Base-by-base conservation (phyloP, 37 sponge, comb jelly and placozoan genomes). In the Agelas oroides region DNA sequence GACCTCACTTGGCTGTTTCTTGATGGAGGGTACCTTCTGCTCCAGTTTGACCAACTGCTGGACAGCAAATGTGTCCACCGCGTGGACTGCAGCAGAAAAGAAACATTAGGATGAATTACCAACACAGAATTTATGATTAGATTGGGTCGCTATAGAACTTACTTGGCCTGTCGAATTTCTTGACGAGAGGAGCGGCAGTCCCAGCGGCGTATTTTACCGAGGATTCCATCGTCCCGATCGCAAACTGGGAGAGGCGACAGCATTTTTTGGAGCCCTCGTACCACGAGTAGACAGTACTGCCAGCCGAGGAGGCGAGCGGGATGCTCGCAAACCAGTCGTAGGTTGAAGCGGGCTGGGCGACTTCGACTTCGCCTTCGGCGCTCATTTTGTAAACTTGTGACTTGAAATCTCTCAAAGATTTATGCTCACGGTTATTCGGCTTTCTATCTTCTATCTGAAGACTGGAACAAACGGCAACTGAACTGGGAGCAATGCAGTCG, bases 1-100 rank as follows among this genome's bases (percentile, higher is more conserved):
- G 0, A 91, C 92, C 24, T 91, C 92, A 21, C 33, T 78, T 12
- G 92, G 75, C 55, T 80, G 71, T 12, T 46, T 78, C 55, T 82
- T 85, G 62, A 91, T 40, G 55, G 82, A 76, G 37, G 92, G 92
- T 17, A 81, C 82, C 59, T 91, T 91, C 34, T 86, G 83, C 37
- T 82, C 92, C 30, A 91, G 87, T 3, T 82, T 81, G 59, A 69
- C 70, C 71, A 86, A 70, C 81, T 86, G 75, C 34, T 76, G 55
- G 38, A 77, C 69, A 17, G 87, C 60, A 53, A 71, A 81, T 19
- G 78, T 41, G 41, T 91, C 92, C 19, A 86, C 87, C 24, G 73
- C 76, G 16, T 75, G 57, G 61, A 86, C 87, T 86, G 53, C 13
- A 73, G 24, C 27, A 21, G 31, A 67, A 11, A 58, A 55, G 27